These are phyloP conservation scores for Coregonus ussuriensis DNA, from an alignment of 2,797 vertebrate genomes.

Conservation along the genomic window DNA sequence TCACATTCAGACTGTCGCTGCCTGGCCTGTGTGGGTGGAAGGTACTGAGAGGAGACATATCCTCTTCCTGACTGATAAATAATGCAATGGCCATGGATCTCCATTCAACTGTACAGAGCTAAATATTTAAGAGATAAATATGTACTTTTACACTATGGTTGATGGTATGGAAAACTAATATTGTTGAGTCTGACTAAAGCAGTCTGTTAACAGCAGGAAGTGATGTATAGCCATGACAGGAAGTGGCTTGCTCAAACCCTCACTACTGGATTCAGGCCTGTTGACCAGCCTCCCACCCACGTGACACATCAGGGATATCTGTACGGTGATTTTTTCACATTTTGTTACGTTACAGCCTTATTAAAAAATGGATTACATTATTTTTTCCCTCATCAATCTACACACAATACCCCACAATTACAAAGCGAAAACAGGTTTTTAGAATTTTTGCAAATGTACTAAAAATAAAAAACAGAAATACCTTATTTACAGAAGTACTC, in stretches of 20 bases:
- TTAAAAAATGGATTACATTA: too few relatives aligned
- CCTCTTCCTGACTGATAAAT: background rate
- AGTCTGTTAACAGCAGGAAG: slow-evolving; percentile 11
- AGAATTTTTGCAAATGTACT: too few relatives aligned
- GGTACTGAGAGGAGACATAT: too few relatives aligned
- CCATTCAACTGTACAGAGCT: background rate
- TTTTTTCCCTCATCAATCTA: too few relatives aligned
- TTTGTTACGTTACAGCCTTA: too few relatives aligned
- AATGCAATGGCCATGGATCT: background rate
- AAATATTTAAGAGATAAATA: background rate
- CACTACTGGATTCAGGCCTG: background rate
- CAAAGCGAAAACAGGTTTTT: too few relatives aligned
- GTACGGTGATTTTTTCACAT: background rate
- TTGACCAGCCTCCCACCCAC: slow-evolving; percentile 29
- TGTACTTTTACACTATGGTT: background rate
- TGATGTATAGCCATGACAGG: slow-evolving; percentile 33
- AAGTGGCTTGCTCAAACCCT: slow-evolving; percentile 30
- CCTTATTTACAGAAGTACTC: too few relatives aligned
- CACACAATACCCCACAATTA: too few relatives aligned
- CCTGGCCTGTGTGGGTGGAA: background rate
- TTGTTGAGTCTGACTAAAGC: background rate
- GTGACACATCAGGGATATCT: background rate
- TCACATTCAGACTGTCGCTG: background rate
- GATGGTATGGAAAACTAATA: background rate
- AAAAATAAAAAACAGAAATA: too few relatives aligned